Conservation (phyloP, 2,888 invertebrate genomes). For the Ophonus ardosiacus region DNA sequence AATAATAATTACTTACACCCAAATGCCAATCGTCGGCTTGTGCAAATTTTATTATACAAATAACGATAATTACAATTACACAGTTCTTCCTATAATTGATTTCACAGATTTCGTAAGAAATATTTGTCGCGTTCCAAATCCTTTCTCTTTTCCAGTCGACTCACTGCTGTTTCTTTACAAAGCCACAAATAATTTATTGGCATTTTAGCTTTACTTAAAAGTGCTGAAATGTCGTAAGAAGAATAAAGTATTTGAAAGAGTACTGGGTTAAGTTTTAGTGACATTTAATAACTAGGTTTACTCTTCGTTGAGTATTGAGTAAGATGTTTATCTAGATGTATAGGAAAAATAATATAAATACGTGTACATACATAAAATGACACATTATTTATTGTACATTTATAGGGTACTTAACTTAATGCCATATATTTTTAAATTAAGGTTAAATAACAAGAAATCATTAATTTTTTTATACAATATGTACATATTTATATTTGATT, state of each 20-base stretch:
- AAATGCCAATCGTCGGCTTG: too few relatives aligned
- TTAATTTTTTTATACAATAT: too few relatives aligned
- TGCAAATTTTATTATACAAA: too few relatives aligned
- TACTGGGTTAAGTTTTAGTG: conserved; percentile 21
- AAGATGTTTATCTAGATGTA: conserved; percentile 1
- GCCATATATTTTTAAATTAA: too few relatives aligned
- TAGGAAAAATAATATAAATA: background rate
- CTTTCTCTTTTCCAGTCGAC: conserved; percentile 4
- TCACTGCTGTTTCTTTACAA: background rate
- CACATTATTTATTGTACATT: too few relatives aligned
- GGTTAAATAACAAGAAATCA: too few relatives aligned
- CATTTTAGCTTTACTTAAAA: conserved; percentile 6
- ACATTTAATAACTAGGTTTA: conserved; percentile 44
- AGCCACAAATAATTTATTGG: conserved; percentile 16
- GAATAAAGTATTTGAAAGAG: conserved; percentile 4
- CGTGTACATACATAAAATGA: too few relatives aligned
- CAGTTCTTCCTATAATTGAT: conserved; percentile 22
- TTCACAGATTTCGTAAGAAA: background rate
- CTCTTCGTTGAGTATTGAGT: background rate
- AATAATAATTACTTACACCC: too few relatives aligned
- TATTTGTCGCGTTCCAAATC: background rate
- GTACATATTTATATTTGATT: too few relatives aligned
- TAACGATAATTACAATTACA: background rate
- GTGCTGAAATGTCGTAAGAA: conserved; percentile 9
- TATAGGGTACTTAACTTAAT: too few relatives aligned